phyloP scores from a whole-genome alignment of 2,888 invertebrate species.

The Zhuqinia jingwanae region DNA sequence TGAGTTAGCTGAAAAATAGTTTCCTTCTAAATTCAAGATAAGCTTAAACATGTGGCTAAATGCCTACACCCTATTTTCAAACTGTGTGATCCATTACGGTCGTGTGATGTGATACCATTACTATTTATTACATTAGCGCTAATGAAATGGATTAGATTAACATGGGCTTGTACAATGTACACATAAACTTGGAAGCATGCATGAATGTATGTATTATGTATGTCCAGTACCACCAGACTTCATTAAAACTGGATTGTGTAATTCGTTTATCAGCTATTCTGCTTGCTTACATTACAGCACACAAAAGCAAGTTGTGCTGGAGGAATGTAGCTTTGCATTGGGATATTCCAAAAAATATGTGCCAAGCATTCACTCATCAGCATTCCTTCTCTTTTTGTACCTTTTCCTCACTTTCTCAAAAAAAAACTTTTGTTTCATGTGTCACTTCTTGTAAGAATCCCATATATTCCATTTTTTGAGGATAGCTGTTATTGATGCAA shows the following conservation, averaged over 20 bases:
- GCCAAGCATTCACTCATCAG: constrained; percentile 34
- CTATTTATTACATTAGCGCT: constrained; percentile 52
- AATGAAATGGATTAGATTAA: constrained; percentile 53
- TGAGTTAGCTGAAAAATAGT: constrained; percentile 28
- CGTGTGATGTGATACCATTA: constrained; percentile 49
- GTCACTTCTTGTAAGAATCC: too few relatives aligned
- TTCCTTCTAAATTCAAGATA: not conserved
- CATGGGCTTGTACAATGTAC: not conserved
- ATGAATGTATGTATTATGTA: constrained; percentile 4
- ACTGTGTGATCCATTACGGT: constrained; percentile 44
- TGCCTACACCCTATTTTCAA: constrained; percentile 19
- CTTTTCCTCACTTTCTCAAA: constrained; percentile 21
- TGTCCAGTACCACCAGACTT: constrained; percentile 14
- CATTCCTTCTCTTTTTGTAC: constrained; percentile 32
- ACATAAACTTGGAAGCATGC: not conserved
- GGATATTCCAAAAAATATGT: constrained; percentile 33
- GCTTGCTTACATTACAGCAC: not conserved
- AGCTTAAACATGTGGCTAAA: constrained; percentile 8
- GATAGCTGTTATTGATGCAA: not conserved
- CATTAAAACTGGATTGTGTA: constrained; percentile 50
- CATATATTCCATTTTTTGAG: not conserved
- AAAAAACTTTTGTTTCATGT: not conserved
- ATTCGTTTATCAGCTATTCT: constrained; percentile 31
- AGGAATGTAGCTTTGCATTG: constrained; percentile 38
- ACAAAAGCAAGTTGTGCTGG: too few relatives aligned